phyloP scores from a whole-genome alignment of 1,140 invertebrate species.

The Spodoptera litura region DNA sequence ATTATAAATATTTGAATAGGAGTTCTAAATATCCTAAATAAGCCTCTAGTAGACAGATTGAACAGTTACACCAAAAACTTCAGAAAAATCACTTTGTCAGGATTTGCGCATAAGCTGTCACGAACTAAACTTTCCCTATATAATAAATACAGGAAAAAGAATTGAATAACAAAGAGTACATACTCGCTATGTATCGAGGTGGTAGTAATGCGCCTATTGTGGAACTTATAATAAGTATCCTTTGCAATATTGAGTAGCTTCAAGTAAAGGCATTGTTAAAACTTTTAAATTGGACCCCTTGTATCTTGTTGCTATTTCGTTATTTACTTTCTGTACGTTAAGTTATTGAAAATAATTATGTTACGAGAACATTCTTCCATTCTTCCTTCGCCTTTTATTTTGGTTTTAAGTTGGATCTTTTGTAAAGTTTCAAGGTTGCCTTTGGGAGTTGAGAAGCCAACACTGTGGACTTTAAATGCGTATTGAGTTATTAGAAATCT shows the following conservation, averaged over 20 bases:
- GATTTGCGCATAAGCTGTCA: too few species aligned
- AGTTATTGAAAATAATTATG: slow-evolving; percentile 38
- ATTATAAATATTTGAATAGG: too few species aligned
- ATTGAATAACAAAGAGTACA: background rate
- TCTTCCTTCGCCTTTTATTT: slow-evolving; percentile 22
- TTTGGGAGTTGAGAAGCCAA: background rate
- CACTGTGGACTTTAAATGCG: background rate
- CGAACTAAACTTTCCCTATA: too few species aligned
- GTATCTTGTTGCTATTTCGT: slow-evolving; percentile 35
- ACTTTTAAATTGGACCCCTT: slow-evolving; percentile 50
- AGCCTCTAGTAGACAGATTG: too few species aligned
- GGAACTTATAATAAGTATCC: slow-evolving; percentile 37
- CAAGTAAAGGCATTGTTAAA: slow-evolving; percentile 49
- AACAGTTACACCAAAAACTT: too few species aligned
- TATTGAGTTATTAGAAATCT: too few species aligned
- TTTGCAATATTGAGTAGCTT: slow-evolving; percentile 35
- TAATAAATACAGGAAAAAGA: background rate
- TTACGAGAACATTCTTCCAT: slow-evolving; percentile 2
- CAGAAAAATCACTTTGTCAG: too few species aligned
- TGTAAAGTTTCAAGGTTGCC: slow-evolving; percentile 9
- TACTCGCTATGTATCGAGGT: background rate
- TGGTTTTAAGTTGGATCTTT: slow-evolving; percentile 17
- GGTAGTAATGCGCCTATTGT: slow-evolving; percentile 42
- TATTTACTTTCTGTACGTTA: slow-evolving; percentile 34
- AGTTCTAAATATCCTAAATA: too few species aligned